phyloP scores from a whole-genome alignment of 2,888 invertebrate genomes.

The Perizoma flavofasciatum region DNA sequence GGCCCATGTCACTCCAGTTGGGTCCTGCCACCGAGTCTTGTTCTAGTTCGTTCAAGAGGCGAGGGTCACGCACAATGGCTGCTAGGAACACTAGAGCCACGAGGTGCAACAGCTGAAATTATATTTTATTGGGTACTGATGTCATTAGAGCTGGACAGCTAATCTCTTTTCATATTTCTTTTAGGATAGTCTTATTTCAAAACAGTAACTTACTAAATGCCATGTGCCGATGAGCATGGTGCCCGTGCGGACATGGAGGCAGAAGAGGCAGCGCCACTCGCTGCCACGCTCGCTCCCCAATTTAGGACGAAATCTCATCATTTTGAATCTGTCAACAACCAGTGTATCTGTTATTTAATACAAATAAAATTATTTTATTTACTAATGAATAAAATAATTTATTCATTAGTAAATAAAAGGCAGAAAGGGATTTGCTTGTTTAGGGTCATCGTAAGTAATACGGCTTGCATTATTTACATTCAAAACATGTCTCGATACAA shows the following conservation, averaged over 20 bases:
- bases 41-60: slow-evolving; percentile 85
- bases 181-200: too few relatives aligned
- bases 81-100: slow-evolving; percentile 89
- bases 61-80: slow-evolving; percentile 89
- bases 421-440: neutral
- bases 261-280: slow-evolving; percentile 92
- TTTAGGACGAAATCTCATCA: slow-evolving; percentile 86
- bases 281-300: slow-evolving; percentile 86
- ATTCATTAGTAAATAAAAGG: too few relatives aligned
- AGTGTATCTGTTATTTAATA: neutral
- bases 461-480: neutral
- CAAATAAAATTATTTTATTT: too few relatives aligned
- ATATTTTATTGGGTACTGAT: neutral
- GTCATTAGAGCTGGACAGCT: too few relatives aligned
- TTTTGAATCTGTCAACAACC: slow-evolving; percentile 42
- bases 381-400: too few relatives aligned
- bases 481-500: neutral
- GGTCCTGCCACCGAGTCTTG: slow-evolving; percentile 73
- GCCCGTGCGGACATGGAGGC: slow-evolving; percentile 92
- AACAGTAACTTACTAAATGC: slow-evolving; percentile 88
- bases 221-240: slow-evolving; percentile 92
- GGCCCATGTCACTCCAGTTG: slow-evolving; percentile 68
- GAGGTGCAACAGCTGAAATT: slow-evolving; percentile 87
- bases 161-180: too few relatives aligned
- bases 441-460: neutral